Evolutionary conservation across 2,797 vertebrate species (phyloP), one percentile per base, ranked within the genome.

Genomic region (Orientallactaga sibirica): DNA sequence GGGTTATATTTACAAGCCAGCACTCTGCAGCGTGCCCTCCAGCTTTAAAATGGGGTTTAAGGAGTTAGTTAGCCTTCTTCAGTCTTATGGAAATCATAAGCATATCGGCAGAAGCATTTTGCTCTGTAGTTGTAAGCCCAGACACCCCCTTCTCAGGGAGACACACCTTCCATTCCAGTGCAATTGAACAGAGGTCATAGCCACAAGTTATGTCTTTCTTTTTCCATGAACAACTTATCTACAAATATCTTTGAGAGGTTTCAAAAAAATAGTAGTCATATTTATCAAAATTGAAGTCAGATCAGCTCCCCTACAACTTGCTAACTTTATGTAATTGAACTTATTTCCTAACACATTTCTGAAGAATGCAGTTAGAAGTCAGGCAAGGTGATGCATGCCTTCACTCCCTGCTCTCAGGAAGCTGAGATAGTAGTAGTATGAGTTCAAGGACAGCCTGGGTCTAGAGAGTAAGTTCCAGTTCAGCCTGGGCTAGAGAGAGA

Each of bases 21-120:
- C 14, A 33, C 41, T 52, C 41, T 5, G 55, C 2, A 4, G 7
- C 15, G n/a, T 93, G 82, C 43, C 77, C 91, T 93, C 91, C 48
- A 96, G 96, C 78, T 96, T 97, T 78, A 92, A 94, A 96, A 94
- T n/a, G 86, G 75, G 94, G 94, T 88, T 96, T 92, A 96, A 29
- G 68, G 93, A 27, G 41, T 64, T 92, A 86, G 97, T 95, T 96
- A 92, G 96, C 95, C 58, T 96, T 91, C 73, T 94, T 94, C 96
- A 93, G 75, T 88, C 58, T 92, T 86, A 83, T 2, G 7, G 66
- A 96, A 95, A 93, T 19, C 90, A 92, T 58, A 73, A 95, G n/a
- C 66, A 91, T 84, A 58, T 86, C 48, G 19, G 62, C 24, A 93
- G 58, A 92, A 93, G 86, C n/a, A 1, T 43, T 16, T 85, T 90